Base-by-base conservation (phyloP, 2,888 invertebrate genomes). In the Chymomyza amoena region DNA sequence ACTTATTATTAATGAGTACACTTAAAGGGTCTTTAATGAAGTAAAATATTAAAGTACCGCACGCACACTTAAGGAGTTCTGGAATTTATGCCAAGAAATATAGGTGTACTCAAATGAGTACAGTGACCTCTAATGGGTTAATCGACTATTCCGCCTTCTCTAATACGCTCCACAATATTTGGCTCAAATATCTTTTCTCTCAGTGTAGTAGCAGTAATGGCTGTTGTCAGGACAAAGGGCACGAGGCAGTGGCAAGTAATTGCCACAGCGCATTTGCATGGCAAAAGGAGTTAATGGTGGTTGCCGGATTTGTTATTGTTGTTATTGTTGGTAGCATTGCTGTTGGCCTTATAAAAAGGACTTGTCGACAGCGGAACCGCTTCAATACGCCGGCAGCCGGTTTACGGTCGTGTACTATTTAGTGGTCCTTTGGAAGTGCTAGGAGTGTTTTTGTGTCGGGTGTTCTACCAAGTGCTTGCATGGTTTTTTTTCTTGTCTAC, bases 341-440 rank as follows among this genome's bases (percentile, higher is more conserved):
- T 65, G 64, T 56, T 59, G 75, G 72, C 70, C 81, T 80, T 90
- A 90, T 90, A 90, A 90, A 90, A 89, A 82, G 79, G 78, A 73
- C 80, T 72, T 70, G 80, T 73, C 76, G 72, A 71, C 78, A 75
- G 73, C 76, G 72, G 73, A 80, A 79, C 73, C 70, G 78, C 81
- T 89, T 89, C 78, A 90, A 87, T 87, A 79, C 85, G 79, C 90
- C 90, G 90, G 90, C 81, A 87, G 84, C 77, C 73, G 72, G 72
- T 66, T 71, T 70, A 73, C 78, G 73, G 68, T 71, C 72, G 66
- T 72, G 64, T 64, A 68, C 36, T 18, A 54, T 54, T 18, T 20
- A 16, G 20, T 54, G 10, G 64, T 70, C 67, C 61, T 60, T 59
- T 60, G 13, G 39, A 70, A 54, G 54, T 54, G 20, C 54, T 20